Evolutionary conservation across 1,140 invertebrate species (phyloP), one percentile per base, ranked within the genome.

Genomic region (Panagrolaimus sp.): DNA sequence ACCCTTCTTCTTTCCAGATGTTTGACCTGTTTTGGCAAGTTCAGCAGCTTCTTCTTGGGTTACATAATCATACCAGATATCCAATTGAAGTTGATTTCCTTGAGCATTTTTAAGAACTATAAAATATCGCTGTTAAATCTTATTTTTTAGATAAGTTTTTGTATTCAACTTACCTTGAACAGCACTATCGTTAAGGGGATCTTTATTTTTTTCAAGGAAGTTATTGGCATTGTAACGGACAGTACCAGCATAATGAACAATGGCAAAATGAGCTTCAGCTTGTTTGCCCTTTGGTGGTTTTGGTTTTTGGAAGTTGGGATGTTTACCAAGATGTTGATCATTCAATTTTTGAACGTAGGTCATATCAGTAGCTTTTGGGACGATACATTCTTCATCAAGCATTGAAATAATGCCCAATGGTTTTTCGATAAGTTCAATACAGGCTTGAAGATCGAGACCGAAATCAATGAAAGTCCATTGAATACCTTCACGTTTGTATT

Each of bases 341-440:
- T 91, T 96, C 88, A 98, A 88, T 86, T 98, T 98, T 84, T 97
- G 93, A 85, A 92, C 90, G 87, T 97, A 98, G 82, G 94, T 96
- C 87, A 91, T 91, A 85, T 98, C 96, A 75, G 92, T 92, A 83
- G 96, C 96, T 88, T 98, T 98, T 81, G 96, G 96, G 90, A 98
- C 98, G 92, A 98, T 98, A 91, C 93, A 97, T 88, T 98, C 95
- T 90, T 98, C 96, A 87, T 98, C 96, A 87, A 98, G 91, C 86
- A 98, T 98, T 85, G 96, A 98, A 84, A 98, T 89, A 88, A 98
- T 95, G 90, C 95, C 95, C 92, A 98, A 93, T 83, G 95, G 95
- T 93, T 97, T 97, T 88, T 97, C 94, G 86, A 98, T 96, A 82
- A 98, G 89, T 86, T 97, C 95, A 89, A 98, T 98, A 89, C 93